Evolutionary conservation across 2,888 invertebrate species (phyloP).

Genomic region (Caenorhabditis afra): DNA sequence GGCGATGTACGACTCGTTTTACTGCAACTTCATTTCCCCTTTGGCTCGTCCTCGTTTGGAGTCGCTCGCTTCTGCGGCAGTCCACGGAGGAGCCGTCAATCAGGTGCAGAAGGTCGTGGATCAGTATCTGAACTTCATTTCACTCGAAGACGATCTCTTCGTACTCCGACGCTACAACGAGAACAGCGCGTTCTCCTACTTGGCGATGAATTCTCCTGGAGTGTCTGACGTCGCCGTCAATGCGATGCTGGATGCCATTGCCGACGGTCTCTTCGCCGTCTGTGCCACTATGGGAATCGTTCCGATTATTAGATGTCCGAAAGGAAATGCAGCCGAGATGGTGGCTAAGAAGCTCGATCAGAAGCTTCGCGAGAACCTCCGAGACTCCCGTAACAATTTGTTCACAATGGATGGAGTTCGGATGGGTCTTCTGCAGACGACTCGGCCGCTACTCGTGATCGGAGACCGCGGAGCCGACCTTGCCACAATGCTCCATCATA

Average conservation of each 20-base stretch:
- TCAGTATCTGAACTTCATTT: constrained; percentile 98
- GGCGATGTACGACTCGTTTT: constrained; percentile 94
- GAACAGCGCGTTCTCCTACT: constrained; percentile 90
- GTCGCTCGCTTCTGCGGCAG: constrained; percentile 92
- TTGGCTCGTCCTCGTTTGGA: constrained; percentile 88
- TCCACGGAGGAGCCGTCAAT: constrained; percentile 92
- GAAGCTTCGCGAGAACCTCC: constrained; percentile 94
- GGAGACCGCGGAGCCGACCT: constrained; percentile 82
- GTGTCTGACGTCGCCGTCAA: constrained; percentile 92
- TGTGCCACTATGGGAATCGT: constrained; percentile 96
- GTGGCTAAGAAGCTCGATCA: constrained; percentile 94
- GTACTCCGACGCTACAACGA: constrained; percentile 88
- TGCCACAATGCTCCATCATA: constrained; percentile 98
- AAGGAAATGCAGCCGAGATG: constrained; percentile 98
- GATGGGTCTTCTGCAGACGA: constrained; percentile 83
- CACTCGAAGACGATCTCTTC: constrained; percentile 97
- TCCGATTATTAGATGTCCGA: constrained; percentile 92
- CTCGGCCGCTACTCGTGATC: constrained; percentile 69
- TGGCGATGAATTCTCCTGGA: constrained; percentile 77
- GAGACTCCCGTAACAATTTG: constrained; percentile 95
- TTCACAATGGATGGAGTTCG: constrained; percentile 86
- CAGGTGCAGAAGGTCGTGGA: constrained; percentile 90
- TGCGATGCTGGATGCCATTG: constrained; percentile 92
- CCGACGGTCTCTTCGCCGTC: constrained; percentile 96
- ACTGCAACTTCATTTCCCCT: constrained; percentile 95